Percentiles rank a stretch among this genome's conserved stretches.
Conservation (phyloP, 2,113 vertebrate species). For the Edolisoma coerulescens region DNA sequence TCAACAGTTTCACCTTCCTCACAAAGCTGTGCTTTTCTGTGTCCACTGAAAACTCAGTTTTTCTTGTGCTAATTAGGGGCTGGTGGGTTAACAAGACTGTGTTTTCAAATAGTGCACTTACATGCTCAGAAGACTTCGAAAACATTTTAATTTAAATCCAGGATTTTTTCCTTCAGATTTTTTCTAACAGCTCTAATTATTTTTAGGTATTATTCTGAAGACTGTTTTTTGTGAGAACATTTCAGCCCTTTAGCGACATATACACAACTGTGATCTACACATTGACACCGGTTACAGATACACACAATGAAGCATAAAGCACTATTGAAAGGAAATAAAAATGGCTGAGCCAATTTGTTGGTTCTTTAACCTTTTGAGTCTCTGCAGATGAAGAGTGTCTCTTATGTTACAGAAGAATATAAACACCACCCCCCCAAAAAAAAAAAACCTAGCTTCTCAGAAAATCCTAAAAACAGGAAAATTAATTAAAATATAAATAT, state of each 20-base stretch:
- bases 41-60: neutral
- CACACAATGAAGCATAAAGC: neutral
- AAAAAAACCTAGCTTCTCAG: neutral
- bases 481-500: neutral
- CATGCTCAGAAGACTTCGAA: neutral
- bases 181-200: neutral
- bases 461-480: neutral
- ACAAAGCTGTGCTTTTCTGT: neutral
- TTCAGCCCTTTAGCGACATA: neutral
- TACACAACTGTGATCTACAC: neutral
- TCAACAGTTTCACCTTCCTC: neutral
- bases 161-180: neutral
- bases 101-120: neutral
- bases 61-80: neutral
- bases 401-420: neutral
- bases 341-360: neutral
- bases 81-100: neutral
- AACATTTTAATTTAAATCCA: neutral
- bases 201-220: neutral
- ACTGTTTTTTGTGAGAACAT: neutral
- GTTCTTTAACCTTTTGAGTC: neutral
- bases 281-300: neutral
- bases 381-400: neutral
- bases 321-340: neutral
- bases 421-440: neutral